Percentiles rank a stretch among this genome's conserved stretches.
phyloP scores from a whole-genome alignment of 2,888 invertebrate genomes.

The Tenthredo distinguenda region DNA sequence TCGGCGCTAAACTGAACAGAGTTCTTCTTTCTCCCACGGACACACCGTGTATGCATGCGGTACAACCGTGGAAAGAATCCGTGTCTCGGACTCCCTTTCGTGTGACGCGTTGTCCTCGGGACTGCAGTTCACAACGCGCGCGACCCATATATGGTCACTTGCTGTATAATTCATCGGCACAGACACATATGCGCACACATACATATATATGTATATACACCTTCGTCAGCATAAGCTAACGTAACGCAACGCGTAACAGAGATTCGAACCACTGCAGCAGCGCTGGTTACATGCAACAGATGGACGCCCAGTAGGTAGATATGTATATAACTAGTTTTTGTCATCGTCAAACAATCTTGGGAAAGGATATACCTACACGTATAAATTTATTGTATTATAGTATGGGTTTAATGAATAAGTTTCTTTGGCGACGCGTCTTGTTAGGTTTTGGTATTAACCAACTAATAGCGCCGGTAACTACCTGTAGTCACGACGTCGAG shows the following conservation, averaged over 20 bases:
- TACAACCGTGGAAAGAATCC: slow-evolving; percentile 45
- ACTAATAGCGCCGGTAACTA: slow-evolving; percentile 40
- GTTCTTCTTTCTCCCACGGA: slow-evolving; percentile 31
- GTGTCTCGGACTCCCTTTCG: slow-evolving; percentile 49
- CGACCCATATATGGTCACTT: slow-evolving; percentile 63
- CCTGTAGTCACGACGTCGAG: slow-evolving; percentile 43
- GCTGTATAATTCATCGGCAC: slow-evolving; percentile 66
- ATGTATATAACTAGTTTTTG: slow-evolving; percentile 24
- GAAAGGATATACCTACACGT: background rate
- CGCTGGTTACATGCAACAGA: slow-evolving; percentile 29
- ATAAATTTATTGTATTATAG: slow-evolving; percentile 11
- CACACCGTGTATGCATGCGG: slow-evolving; percentile 50
- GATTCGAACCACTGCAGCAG: slow-evolving; percentile 24
- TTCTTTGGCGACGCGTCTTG: slow-evolving; percentile 13
- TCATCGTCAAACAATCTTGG: slow-evolving; percentile 38
- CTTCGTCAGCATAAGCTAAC: slow-evolving; percentile 37
- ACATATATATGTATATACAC: background rate
- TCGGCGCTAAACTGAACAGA: background rate
- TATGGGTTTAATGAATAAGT: slow-evolving; percentile 14
- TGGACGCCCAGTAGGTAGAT: slow-evolving; percentile 1
- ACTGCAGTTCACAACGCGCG: slow-evolving; percentile 47
- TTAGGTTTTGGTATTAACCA: slow-evolving; percentile 34
- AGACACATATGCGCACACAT: slow-evolving; percentile 51
- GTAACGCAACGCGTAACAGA: slow-evolving; percentile 45
- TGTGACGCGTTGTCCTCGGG: slow-evolving; percentile 50